A percentile compares a stretch with the other conserved stretches of the same genome.
Conservation (phyloP, 2,113 vertebrate genomes). For the Entelurus aequoreus region DNA sequence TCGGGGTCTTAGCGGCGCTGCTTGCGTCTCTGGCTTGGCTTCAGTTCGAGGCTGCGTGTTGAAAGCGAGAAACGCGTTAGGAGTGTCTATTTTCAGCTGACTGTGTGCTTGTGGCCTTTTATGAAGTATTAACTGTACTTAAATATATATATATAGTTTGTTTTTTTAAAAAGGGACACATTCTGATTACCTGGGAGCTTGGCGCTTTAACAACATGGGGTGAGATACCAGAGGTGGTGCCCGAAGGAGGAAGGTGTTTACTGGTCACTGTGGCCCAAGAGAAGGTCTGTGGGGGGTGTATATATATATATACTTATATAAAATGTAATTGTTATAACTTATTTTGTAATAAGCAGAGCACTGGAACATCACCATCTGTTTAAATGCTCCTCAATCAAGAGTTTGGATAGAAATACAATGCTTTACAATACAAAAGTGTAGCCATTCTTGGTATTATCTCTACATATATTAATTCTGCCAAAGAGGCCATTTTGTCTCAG, state of each 20-base stretch:
- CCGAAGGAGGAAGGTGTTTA: slow-evolving; percentile 97
- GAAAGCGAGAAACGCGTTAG: slow-evolving; percentile 2
- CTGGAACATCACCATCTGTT: not conserved
- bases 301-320: too few species aligned
- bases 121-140: too few species aligned
- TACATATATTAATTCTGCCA: not conserved
- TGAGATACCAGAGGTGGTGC: slow-evolving; percentile 91
- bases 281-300: slow-evolving; percentile 85
- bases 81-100: not conserved
- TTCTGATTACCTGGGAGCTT: slow-evolving; percentile 90
- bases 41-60: slow-evolving; percentile 82
- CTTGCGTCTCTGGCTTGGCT: slow-evolving; percentile 82
- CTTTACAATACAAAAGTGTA: not conserved
- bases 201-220: slow-evolving; percentile 94
- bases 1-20: slow-evolving; percentile 78
- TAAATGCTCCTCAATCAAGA: not conserved
- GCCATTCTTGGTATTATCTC: not conserved
- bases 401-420: not conserved
- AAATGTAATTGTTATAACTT: too few species aligned
- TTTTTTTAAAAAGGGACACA: not conserved
- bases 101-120: not conserved
- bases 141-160: too few species aligned
- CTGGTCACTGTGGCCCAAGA: slow-evolving; percentile 98
- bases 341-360: too few species aligned
- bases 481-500: not conserved